Base-by-base conservation (phyloP, 2,888 invertebrate species). In the Hypena proboscidalis region DNA sequence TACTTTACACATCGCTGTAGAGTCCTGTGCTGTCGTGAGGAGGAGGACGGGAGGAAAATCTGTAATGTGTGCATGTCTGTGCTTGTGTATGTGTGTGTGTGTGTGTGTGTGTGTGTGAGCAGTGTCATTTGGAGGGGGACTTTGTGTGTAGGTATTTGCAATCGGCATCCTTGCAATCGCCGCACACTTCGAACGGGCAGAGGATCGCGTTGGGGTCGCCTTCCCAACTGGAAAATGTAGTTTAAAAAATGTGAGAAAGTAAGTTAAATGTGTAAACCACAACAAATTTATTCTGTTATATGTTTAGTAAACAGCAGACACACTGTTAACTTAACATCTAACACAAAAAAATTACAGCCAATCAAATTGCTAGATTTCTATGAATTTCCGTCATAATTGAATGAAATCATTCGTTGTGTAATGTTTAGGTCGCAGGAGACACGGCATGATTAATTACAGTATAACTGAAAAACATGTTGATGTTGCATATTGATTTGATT, bases 101-200 rank as follows among this genome's bases (percentile, higher is more conserved):
- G 49, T 57, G 50, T 61, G 59, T 56, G 42, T 39, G 40, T 48
- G 45, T 59, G 55, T 54, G 21, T 59, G 63, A 66, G 53, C 41
- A 53, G 61, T 80, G 85, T 88, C 78, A 86, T 68, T 80, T 80
- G 47, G 73, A 56, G 25, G 64, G 75, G 58, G 65, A 55, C 58
- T 81, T 78, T 30, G 87, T 86, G 60, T 91, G 91, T 41, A 89
- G 78, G 77, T 84, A 90, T 84, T 84, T 85, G 90, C 91, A 91
- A 63, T 85, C 85, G 22, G 84, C 56, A 61, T 91, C 91, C 74
- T 88, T 90, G 89, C 91, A 91, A 65, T 80, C 83, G 50, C 91
- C 91, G 58, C 81, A 82, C 26, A 91, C 84, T 61, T 90, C 91
- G 75, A 85, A 91, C 27, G 90, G 91, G 64, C 91, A 91, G 49